phyloP scores from a whole-genome alignment of 2,888 invertebrate genomes.

The Drosophila sordidapex region DNA sequence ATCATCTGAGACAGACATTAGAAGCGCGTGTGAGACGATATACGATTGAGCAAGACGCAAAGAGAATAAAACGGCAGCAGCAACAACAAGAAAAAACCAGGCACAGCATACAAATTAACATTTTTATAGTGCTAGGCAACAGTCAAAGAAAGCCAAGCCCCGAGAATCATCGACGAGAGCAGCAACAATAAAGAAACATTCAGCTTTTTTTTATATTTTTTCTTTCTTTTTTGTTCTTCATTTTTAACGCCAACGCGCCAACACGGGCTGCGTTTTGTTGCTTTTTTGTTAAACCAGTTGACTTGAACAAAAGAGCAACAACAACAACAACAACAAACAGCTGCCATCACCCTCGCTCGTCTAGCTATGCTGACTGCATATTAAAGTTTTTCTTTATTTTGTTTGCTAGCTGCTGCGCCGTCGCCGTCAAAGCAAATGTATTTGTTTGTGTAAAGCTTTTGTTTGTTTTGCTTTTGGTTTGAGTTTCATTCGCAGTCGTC shows the following conservation, averaged over 20 bases:
- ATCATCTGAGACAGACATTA: constrained; percentile 56
- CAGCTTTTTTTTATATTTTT: constrained; percentile 28
- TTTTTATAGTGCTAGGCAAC: constrained; percentile 37
- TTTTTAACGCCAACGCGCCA: constrained; percentile 68
- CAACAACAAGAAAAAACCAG: constrained; percentile 64
- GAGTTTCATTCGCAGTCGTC: constrained; percentile 38
- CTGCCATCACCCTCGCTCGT: constrained; percentile 42
- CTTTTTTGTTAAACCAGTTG: constrained; percentile 69
- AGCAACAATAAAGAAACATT: constrained; percentile 51
- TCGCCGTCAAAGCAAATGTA: constrained; percentile 31
- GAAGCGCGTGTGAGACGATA: constrained; percentile 74
- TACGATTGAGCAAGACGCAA: constrained; percentile 59
- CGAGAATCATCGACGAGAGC: constrained; percentile 62
- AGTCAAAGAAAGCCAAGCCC: constrained; percentile 75
- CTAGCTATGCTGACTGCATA: constrained; percentile 67
- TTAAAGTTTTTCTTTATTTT: constrained; percentile 62
- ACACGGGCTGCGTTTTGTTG: constrained; percentile 45
- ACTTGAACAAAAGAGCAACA: constrained; percentile 59
- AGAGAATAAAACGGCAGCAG: constrained; percentile 53
- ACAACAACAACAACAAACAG: constrained; percentile 36
- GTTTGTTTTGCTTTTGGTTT: constrained; percentile 35
- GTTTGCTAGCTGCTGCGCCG: constrained; percentile 34
- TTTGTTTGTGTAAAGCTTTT: constrained; percentile 53
- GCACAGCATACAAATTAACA: constrained; percentile 57
- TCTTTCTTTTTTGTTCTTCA: constrained; percentile 52